Conservation (phyloP, 2,113 vertebrate species). For the Pandion haliaetus region DNA sequence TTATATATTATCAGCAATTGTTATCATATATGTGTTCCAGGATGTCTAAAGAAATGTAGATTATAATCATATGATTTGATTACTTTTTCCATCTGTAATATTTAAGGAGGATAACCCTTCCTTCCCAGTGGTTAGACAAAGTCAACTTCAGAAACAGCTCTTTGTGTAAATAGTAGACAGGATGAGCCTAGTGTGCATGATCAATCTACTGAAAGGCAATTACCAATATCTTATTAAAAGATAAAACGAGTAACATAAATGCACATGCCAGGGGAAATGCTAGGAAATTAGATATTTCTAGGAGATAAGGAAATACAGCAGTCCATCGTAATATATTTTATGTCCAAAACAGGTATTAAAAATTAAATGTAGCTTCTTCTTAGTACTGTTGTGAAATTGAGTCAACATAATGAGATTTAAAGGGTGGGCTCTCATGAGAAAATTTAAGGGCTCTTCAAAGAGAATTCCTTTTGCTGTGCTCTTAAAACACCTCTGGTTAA, state of each 20-base stretch:
- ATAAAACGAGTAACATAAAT: neutral
- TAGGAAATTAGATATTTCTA: neutral
- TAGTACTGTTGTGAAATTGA: neutral
- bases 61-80: neutral
- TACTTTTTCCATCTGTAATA: neutral
- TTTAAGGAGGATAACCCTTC: neutral
- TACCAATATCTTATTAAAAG: neutral
- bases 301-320: neutral
- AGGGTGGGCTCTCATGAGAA: neutral
- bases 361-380: neutral
- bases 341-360: neutral
- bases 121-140: neutral
- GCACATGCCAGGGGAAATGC: neutral
- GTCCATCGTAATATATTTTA: neutral
- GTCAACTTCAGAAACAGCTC: neutral
- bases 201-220: neutral
- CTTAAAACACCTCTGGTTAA: neutral
- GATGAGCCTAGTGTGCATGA: neutral
- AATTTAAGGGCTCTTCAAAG: neutral
- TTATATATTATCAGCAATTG: neutral
- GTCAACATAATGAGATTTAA: neutral
- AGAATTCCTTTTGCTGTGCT: neutral
- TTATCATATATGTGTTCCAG: neutral
- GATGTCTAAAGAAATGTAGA: neutral
- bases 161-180: neutral